phyloP scores from a whole-genome alignment of 1,140 invertebrate species.

The Zaprionus tsacasi region DNA sequence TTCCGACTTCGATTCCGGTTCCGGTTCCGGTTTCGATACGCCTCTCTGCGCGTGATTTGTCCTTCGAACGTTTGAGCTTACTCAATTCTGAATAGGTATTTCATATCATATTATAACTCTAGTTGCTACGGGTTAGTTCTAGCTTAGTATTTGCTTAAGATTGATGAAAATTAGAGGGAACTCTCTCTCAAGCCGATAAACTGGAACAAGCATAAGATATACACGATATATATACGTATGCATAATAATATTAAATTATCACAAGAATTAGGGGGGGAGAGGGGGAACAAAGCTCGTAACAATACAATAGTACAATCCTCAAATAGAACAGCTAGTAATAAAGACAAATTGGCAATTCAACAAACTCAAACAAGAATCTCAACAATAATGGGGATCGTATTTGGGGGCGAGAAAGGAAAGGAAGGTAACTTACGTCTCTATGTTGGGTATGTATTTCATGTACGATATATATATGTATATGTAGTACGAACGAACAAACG shows the following conservation, averaged over 20 bases:
- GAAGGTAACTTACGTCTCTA: not conserved
- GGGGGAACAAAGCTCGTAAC: conserved; percentile 53
- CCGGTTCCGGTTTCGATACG: conserved; percentile 16
- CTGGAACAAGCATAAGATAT: conserved; percentile 16
- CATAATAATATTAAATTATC: conserved; percentile 47
- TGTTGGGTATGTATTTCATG: conserved; percentile 7
- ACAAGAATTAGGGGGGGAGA: conserved; percentile 49
- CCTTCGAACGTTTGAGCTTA: conserved; percentile 52
- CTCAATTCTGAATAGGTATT: conserved; percentile 48
- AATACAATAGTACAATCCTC: conserved; percentile 32
- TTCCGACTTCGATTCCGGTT: not conserved
- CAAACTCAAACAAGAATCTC: conserved; percentile 38
- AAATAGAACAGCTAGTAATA: conserved; percentile 22
- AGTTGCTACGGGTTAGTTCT: conserved; percentile 23
- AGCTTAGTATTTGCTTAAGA: conserved; percentile 21
- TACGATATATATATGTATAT: conserved; percentile 16
- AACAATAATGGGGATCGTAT: conserved; percentile 29
- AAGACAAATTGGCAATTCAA: conserved; percentile 39
- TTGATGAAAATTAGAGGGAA: conserved; percentile 1
- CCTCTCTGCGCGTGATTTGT: conserved; percentile 58
- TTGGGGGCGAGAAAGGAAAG: not conserved
- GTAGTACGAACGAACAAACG: conserved; percentile 28
- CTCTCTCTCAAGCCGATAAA: conserved; percentile 8
- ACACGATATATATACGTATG: not conserved
- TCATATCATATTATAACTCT: conserved; percentile 6